These are phyloP conservation scores for Menidia menidia DNA, from an alignment of 2,797 vertebrate genomes.

Conservation along the genomic window DNA sequence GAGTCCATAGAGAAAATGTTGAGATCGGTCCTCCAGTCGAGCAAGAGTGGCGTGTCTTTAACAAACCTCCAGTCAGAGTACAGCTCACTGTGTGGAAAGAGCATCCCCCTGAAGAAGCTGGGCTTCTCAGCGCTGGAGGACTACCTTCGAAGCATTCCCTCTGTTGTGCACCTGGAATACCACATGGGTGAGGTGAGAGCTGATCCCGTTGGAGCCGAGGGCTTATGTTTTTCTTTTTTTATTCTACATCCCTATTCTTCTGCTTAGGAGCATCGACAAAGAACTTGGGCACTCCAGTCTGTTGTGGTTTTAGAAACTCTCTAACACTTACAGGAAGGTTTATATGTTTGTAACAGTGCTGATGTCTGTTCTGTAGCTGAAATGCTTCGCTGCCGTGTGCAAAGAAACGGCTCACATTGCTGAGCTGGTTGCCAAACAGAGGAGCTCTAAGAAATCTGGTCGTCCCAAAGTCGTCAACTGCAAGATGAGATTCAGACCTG, in stretches of 20 bases:
- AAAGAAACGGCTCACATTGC: slow-evolving; percentile 88
- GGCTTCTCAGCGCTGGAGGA: slow-evolving; percentile 85
- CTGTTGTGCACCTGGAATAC: slow-evolving; percentile 85
- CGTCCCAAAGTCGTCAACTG: slow-evolving; percentile 85
- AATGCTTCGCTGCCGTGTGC: slow-evolving; percentile 87
- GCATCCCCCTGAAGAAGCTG: slow-evolving; percentile 86
- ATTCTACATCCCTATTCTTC: background rate
- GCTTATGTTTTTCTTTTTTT: background rate
- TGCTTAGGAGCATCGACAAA: background rate
- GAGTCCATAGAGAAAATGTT: slow-evolving; percentile 89
- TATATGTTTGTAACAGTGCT: background rate
- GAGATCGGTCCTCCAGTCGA: slow-evolving; percentile 89
- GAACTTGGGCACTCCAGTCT: background rate
- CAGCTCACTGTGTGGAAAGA: slow-evolving; percentile 87
- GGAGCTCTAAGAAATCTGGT: slow-evolving; percentile 85
- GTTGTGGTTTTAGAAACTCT: background rate
- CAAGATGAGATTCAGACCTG: slow-evolving; percentile 88
- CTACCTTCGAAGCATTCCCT: slow-evolving; percentile 87
- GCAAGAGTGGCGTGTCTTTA: slow-evolving; percentile 86
- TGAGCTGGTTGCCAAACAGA: slow-evolving; percentile 90
- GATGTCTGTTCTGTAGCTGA: slow-evolving; percentile 61
- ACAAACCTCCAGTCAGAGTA: slow-evolving; percentile 86
- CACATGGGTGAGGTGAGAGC: slow-evolving; percentile 86
- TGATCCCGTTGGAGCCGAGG: background rate
- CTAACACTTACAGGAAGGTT: background rate